Evolutionary conservation across 2,113 vertebrate species (phyloP).

Genomic region (Corydoras sp.): DNA sequence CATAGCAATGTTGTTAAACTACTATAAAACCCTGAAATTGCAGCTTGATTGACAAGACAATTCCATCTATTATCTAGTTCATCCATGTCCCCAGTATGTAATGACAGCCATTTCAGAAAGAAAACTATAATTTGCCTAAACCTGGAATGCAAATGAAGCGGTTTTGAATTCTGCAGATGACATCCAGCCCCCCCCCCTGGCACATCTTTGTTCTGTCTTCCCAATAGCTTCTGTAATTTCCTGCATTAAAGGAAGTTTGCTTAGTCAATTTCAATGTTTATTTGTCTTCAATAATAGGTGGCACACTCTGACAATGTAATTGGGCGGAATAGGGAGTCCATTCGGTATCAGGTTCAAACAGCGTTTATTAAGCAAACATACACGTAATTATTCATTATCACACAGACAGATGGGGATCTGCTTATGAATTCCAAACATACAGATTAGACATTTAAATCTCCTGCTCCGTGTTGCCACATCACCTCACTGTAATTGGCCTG

Average conservation of each 20-base stretch:
- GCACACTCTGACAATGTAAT: conserved; percentile 21
- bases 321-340: conserved; percentile 1
- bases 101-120: conserved; percentile 8
- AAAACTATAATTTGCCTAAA: conserved; percentile 26
- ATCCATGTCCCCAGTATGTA: not conserved
- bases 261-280: conserved; percentile 42
- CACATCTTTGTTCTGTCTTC: conserved; percentile 13
- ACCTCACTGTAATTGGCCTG: conserved; percentile 27
- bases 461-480: conserved; percentile 21
- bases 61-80: conserved; percentile 12
- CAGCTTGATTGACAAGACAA: conserved; percentile 16
- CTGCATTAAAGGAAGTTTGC: conserved; percentile 29
- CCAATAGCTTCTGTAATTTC: conserved; percentile 33
- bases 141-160: not conserved
- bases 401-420: conserved; percentile 29
- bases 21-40: conserved; percentile 4
- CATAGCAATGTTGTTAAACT: not conserved
- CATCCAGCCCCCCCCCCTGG: not conserved
- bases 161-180: conserved; percentile 1
- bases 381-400: conserved; percentile 33
- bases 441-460: conserved; percentile 33
- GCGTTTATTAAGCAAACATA: conserved; percentile 31
- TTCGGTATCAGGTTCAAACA: conserved; percentile 30
- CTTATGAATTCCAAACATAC: conserved; percentile 26
- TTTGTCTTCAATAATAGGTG: conserved; percentile 34